Base-by-base conservation (phyloP, 1,140 invertebrate genomes). In the Drosophila serrata region DNA sequence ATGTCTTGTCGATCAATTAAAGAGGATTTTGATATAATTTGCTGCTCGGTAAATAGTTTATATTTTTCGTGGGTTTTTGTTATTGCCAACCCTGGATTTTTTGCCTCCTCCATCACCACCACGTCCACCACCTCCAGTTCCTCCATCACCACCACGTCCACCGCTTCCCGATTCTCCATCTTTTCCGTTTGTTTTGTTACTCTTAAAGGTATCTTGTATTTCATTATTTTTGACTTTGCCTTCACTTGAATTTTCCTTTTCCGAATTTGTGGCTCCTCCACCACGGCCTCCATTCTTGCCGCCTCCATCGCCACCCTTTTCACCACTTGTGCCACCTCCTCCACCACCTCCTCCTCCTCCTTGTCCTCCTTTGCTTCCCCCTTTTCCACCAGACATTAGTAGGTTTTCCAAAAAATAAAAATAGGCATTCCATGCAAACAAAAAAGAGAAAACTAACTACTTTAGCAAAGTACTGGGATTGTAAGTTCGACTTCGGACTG, bases 391-490 rank as follows among this genome's bases (percentile, higher is more conserved):
- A 3, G 60, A 33, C 13, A 37, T 51, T 12, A 35, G 8, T 11
- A 29, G 45, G 2, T 59, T 60, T 37, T 27, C 5, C 11, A 24
- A 19, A 49, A 24, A 33, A 42, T 7, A 35, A 51, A 35, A 24
- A 5, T 42, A 13, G 19, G 4, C n/a, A 31, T 48, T 48, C 6
- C 13, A 24, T 15, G 31, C n/a, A 22, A 40, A 7, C 15, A 29
- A 29, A n/a, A n/a, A 27, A 48, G 22, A 27, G 5, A 9, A 45
- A 15, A 11, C 2, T 9, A 55, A 55, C 11, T 35, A 53, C 19
- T 61, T 35, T 35, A 17, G 31, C 59, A 61, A 61, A 35, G 59
- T 37, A 17, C 27, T 49, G 31, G 46, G 46, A 31, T 31, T 29
- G 27, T 17, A 49, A 11, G 15, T 31, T 17, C 0, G 0, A 12